These are phyloP conservation scores for Noctua janthe DNA, from an alignment of 2,888 invertebrate genomes.

Conservation along the genomic window DNA sequence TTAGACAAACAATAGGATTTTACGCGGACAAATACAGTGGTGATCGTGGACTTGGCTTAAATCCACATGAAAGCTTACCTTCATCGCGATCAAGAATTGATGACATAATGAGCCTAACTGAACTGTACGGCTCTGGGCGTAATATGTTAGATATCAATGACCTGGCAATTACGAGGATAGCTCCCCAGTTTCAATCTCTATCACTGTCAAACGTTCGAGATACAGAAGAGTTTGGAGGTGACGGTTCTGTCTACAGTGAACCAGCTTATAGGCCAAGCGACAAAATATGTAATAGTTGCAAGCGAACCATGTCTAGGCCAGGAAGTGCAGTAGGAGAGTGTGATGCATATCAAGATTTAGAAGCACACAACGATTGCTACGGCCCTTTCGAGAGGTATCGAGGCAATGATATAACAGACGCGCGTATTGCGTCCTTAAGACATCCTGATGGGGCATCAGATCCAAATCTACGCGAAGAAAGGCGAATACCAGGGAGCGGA, in stretches of 20 bases:
- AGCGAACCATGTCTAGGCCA: constrained; percentile 92
- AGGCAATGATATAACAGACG: constrained; percentile 88
- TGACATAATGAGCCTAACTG: constrained; percentile 95
- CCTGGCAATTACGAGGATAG: constrained; percentile 88
- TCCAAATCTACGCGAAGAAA: constrained; percentile 95
- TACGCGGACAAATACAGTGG: constrained; percentile 88
- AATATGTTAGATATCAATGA: constrained; percentile 92
- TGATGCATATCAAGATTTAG: constrained; percentile 90
- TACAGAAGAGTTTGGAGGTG: constrained; percentile 92
- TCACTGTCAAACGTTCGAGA: constrained; percentile 93
- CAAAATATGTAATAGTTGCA: constrained; percentile 94
- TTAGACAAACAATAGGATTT: constrained; percentile 89
- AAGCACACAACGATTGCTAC: constrained; percentile 87
- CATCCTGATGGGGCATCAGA: constrained; percentile 98
- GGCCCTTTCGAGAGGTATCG: constrained; percentile 93
- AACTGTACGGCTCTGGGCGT: constrained; percentile 94
- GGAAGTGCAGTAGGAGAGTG: constrained; percentile 93
- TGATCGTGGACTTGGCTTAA: constrained; percentile 80
- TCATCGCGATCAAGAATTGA: constrained; percentile 92
- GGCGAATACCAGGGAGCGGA: constrained; percentile 91
- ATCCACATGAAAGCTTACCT: constrained; percentile 88
- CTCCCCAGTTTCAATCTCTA: constrained; percentile 93
- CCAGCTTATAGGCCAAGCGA: constrained; percentile 94
- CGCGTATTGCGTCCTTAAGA: constrained; percentile 93
- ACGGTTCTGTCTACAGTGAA: constrained; percentile 96